Base-by-base conservation (phyloP, 2,113 vertebrate genomes). In the Apteryx owenii region DNA sequence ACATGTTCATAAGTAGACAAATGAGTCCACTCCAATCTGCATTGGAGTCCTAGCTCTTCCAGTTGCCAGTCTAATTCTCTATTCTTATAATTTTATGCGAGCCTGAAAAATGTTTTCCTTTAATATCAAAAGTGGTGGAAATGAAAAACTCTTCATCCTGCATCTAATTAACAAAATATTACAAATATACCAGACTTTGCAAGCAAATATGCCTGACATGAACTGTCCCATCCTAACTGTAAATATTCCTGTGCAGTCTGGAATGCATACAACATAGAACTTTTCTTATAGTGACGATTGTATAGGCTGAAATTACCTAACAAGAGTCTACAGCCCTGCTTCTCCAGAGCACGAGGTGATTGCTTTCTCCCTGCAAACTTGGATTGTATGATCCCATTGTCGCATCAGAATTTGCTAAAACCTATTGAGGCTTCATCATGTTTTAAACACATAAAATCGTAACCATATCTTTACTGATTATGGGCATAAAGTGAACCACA, bases 371-470 rank as follows among this genome's bases (percentile, higher is more conserved):
- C 60, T 68, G 31, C 38, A 78, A 69, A 68, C 40, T 58, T 64
- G n/a, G n/a, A 58, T 60, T 42, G n/a, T n/a, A 50, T 1, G 3
- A 31, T 40, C 29, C 42, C 2, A 8, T 31, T 2, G 1, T 82
- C 73, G 53, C 65, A 42, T 38, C 40, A 42, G 61, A 56, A 48
- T 92, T 93, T 95, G 81, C 81, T 92, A 23, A 61, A 42, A 40
- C 15, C 36, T 25, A 1, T 10, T 87, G 80, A 81, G 91, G 76
- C 19, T 40, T 72, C 33, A 48, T 75, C 1, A 0, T 56, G 46
- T 83, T 84, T 76, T 81, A 90, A 95, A 81, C 0, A 0, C n/a
- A 28, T 86, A 83, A 88, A 54, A 85, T 88, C 53, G 75, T 87
- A 81, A 65, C 19, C 26, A 31, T 88, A 40, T 81, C 50, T 91